Evolutionary conservation across 2,797 vertebrate genomes (phyloP).

Genomic region (Miichthys miiuy): DNA sequence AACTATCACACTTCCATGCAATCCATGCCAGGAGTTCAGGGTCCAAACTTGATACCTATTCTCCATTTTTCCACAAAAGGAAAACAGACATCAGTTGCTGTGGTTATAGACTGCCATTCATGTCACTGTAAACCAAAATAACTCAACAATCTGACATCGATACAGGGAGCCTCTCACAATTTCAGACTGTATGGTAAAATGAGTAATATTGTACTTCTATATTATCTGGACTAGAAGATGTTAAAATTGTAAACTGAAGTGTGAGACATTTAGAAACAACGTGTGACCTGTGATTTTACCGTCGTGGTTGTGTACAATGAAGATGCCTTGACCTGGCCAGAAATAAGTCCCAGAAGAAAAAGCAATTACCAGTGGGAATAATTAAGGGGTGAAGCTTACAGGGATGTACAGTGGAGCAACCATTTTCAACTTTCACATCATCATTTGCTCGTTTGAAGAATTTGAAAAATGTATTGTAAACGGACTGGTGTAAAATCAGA

Average conservation of each 20-base stretch:
- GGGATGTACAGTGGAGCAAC: conserved; percentile 82
- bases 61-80: conserved; percentile 45
- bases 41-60: conserved; percentile 73
- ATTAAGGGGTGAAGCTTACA: conserved; percentile 69
- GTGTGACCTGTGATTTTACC: conserved; percentile 73
- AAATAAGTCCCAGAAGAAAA: conserved; percentile 58
- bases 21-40: conserved; percentile 76
- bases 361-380: conserved; percentile 62
- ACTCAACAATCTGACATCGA: conserved; percentile 58
- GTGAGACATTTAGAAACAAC: conserved; percentile 72
- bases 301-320: conserved; percentile 75
- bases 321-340: conserved; percentile 73
- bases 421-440: conserved; percentile 63
- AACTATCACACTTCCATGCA: conserved; percentile 65
- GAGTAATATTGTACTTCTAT: conserved; percentile 70
- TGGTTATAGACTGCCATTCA: conserved; percentile 58
- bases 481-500: conserved; percentile 56
- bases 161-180: conserved; percentile 57
- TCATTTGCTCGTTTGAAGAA: conserved; percentile 67
- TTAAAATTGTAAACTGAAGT: conserved; percentile 67
- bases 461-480: conserved; percentile 66
- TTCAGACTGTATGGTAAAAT: conserved; percentile 59
- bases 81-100: conserved; percentile 39
- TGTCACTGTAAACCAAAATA: conserved; percentile 65
- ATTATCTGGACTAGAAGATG: conserved; percentile 72